These are phyloP conservation scores for Speoplatyrhinus poulsoni DNA, from an alignment of 2,113 vertebrate species.

Conservation along the genomic window DNA sequence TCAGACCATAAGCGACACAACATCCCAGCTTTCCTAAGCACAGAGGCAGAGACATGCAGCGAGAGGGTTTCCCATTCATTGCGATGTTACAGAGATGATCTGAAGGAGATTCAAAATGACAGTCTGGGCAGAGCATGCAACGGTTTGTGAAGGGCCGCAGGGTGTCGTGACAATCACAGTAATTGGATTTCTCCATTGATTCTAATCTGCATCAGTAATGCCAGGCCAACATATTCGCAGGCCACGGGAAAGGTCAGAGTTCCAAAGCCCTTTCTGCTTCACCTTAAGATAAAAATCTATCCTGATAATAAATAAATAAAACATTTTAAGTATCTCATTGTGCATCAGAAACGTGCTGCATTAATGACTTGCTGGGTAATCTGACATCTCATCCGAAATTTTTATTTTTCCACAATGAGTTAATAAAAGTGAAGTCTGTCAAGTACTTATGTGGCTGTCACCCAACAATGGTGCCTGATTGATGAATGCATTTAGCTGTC, in stretches of 20 bases:
- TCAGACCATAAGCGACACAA: background rate
- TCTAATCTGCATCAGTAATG: constrained; percentile 42
- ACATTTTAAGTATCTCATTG: background rate
- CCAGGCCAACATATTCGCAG: constrained; percentile 19
- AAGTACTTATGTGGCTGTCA: constrained; percentile 9
- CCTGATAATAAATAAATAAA: background rate
- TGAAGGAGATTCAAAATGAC: constrained; percentile 22
- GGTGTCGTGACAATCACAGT: constrained; percentile 28
- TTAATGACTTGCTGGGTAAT: background rate
- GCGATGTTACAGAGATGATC: constrained; percentile 36
- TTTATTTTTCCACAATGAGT: constrained; percentile 1
- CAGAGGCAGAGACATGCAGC: background rate
- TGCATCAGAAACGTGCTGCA: constrained; percentile 3
- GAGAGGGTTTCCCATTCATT: constrained; percentile 14
- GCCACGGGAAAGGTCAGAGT: constrained; percentile 14
- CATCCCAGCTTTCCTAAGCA: constrained; percentile 9
- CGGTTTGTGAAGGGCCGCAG: constrained; percentile 11
- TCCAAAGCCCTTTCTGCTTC: constrained; percentile 3
- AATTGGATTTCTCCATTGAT: constrained; percentile 33
- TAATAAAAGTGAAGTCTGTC: constrained; percentile 17
- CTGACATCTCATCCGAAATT: background rate
- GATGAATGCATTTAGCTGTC: constrained; percentile 14
- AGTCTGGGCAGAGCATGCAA: constrained; percentile 7
- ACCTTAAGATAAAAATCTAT: background rate
- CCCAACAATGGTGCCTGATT: constrained; percentile 9